Evolutionary conservation across 2,797 vertebrate species (phyloP), one percentile per base, ranked within the genome.

Genomic region (Ctenochaetus hawaiiensis): DNA sequence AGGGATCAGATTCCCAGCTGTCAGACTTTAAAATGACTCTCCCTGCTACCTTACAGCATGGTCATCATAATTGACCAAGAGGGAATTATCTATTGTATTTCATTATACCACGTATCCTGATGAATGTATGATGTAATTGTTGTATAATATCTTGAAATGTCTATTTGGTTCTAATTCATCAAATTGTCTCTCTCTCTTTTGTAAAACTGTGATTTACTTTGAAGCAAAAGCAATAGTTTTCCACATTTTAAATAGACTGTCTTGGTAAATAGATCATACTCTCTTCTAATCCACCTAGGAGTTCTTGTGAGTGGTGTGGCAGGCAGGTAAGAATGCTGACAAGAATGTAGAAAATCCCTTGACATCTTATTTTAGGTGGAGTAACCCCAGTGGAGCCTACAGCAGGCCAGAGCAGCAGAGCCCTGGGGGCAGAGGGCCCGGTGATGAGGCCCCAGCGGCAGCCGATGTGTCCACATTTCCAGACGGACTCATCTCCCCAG

Each of bases 351-450:
- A 84, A 94, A 94, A 93, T 95, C 91, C 89, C 93, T 57, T 92
- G 93, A 94, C 90, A 80, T 89, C 91, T 93, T 94, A 93, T 94
- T 95, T 94, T 92, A 92, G 84, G 89, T 80, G 43, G 54, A 75
- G 56, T 77, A 91, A 83, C 82, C 81, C 83, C 86, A 78, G 54
- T 20, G 75, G 82, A 89, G 82, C 73, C 53, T 77, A 65, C 67
- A 81, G 58, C 60, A 75, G 90, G 72, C 86, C 82, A 22, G 80
- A 67, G 72, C 76, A 81, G 73, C 72, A 82, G 81, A 84, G 84
- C 89, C 92, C 83, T 10, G 75, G 85, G 91, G 90, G 83, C 83
- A 87, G 74, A 87, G 81, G 72, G 72, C 85, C 86, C 22, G 48
- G 83, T 84, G 81, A 86, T 78, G 78, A 82, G 87, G 84, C 88